These are phyloP conservation scores for Sylvia atricapilla DNA, from an alignment of 2,113 vertebrate species.

Conservation along the genomic window DNA sequence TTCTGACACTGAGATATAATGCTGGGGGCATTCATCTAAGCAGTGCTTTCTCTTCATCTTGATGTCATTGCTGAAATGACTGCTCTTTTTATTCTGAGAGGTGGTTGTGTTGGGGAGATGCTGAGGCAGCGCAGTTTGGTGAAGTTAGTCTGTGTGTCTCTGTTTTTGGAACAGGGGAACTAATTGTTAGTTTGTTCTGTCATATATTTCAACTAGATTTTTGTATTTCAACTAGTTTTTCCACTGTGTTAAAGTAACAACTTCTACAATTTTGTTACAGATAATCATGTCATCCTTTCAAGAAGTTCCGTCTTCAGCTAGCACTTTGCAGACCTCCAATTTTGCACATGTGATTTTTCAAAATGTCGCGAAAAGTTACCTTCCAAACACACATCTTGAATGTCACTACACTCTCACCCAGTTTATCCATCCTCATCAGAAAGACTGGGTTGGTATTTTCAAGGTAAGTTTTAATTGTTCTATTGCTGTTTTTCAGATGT, in stretches of 20 bases:
- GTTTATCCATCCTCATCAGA: constrained; percentile 91
- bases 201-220: background rate
- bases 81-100: background rate
- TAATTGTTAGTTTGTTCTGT: background rate
- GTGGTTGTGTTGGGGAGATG: background rate
- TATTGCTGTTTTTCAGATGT: background rate
- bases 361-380: constrained; percentile 96
- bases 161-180: background rate
- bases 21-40: background rate
- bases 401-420: constrained; percentile 95
- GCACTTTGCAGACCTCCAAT: constrained; percentile 90
- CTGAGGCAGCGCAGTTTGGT: background rate
- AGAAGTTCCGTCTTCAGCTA: constrained; percentile 77
- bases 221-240: background rate
- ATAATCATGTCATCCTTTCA: constrained; percentile 84
- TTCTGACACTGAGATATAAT: background rate
- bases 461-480: constrained; percentile 79
- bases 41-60: background rate
- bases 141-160: background rate
- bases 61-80: background rate
- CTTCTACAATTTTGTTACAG: constrained; percentile 65
- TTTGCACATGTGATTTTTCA: constrained; percentile 99
- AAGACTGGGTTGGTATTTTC: constrained; percentile 99
- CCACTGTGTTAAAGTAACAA: background rate
- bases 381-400: constrained; percentile 92